Percentiles rank a stretch among this genome's conserved stretches.
These are phyloP conservation scores for Pelmatolapia mariae DNA, from an alignment of 2,113 vertebrate species.

Conservation along the genomic window DNA sequence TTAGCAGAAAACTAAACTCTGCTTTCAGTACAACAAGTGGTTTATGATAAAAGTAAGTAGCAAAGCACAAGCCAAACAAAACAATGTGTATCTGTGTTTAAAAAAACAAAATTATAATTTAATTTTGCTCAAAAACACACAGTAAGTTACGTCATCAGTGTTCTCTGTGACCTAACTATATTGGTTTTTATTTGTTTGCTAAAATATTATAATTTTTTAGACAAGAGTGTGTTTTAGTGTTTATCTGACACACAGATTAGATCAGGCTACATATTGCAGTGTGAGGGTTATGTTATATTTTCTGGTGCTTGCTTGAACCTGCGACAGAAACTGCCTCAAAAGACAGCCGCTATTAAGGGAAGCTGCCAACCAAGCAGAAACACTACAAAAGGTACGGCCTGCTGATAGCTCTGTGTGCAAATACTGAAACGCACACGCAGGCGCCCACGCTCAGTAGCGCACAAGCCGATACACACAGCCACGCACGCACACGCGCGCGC, in stretches of 20 bases:
- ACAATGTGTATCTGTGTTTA: not conserved
- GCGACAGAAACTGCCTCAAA: not conserved
- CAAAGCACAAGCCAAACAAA: not conserved
- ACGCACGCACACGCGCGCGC: not conserved
- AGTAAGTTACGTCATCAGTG: rapidly evolving
- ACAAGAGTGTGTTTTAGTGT: not conserved
- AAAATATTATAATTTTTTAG: not conserved
- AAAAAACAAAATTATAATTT: not conserved
- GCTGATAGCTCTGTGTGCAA: not conserved
- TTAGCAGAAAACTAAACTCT: not conserved
- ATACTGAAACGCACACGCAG: not conserved
- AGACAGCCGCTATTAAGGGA: not conserved
- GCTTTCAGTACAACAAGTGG: not conserved
- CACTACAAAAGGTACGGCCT: not conserved
- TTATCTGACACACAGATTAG: not conserved
- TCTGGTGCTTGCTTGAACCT: not conserved
- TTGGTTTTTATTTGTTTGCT: not conserved
- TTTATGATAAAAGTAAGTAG: not conserved
- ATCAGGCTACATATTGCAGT: not conserved
- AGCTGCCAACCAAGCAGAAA: not conserved
- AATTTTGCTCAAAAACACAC: not conserved
- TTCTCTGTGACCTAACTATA: not conserved
- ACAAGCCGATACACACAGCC: not conserved
- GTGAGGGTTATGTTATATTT: not conserved
- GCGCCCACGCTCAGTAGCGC: not conserved